A percentile compares a stretch with the other conserved stretches of the same genome.
These are phyloP conservation scores for Asobara japonica DNA, from an alignment of 1,140 invertebrate genomes.

Conservation along the genomic window DNA sequence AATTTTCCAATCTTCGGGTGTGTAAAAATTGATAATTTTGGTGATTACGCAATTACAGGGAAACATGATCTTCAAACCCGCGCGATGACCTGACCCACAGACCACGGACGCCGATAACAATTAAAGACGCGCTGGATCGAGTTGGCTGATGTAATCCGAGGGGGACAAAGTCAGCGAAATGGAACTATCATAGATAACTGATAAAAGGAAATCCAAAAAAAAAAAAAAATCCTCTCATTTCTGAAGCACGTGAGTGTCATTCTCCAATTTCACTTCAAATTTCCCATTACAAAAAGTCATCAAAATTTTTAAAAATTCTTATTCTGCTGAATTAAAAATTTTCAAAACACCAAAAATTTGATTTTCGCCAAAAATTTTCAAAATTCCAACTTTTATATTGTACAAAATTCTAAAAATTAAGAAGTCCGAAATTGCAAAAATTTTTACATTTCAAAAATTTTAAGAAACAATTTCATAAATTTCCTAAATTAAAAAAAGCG, in stretches of 20 bases:
- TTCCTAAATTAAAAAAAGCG: no score
- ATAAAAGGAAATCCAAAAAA: background rate
- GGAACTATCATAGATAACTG: background rate
- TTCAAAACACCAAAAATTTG: no score
- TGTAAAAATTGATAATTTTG: background rate
- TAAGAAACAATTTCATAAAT: no score
- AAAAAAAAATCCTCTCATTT: no score
- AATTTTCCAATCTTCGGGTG: no score
- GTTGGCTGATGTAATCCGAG: background rate
- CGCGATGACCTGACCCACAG: slow-evolving; percentile 9
- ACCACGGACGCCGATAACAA: background rate
- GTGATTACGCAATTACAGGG: background rate
- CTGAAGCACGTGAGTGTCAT: no score
- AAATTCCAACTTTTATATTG: no score
- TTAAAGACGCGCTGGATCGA: background rate
- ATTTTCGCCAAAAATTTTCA: no score
- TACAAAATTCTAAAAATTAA: no score
- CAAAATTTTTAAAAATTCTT: background rate
- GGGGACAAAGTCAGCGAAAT: background rate
- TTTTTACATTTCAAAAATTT: no score
- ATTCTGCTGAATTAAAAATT: background rate
- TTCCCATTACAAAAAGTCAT: background rate
- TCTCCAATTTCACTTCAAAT: background rate
- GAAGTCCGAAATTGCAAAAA: no score
- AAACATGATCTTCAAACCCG: background rate